Base-by-base conservation (phyloP, 2,888 invertebrate genomes). In the Coremacera marginata region DNA sequence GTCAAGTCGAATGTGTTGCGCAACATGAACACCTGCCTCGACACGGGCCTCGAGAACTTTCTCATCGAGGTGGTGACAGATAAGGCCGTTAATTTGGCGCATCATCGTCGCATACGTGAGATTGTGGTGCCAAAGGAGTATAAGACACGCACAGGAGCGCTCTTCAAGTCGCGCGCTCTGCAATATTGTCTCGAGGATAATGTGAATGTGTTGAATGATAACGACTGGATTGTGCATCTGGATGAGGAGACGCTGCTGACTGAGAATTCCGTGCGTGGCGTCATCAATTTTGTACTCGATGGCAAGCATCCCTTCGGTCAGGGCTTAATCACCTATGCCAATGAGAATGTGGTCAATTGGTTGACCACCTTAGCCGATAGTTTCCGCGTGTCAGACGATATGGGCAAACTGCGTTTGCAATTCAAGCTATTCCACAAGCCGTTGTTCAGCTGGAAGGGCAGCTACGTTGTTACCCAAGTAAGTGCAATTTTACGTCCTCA, bases 391-490 rank as follows among this genome's bases (percentile, higher is more conserved):
- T 95, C 98, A 31, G 98, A 98, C 90, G 98, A 98, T 86, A 97
- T 98, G 98, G 98, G 98, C 77, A 98, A 98, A 90, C 90, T 98
- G 75, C 92, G 97, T 84, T 91, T 97, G 81, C 98, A 98, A 89
- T 97, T 98, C 87, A 94, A 94, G 84, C 91, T 96, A 89, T 98
- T 98, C 89, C 97, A 98, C 88, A 96, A 95, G 88, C 98, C 98
- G 22, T 91, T 98, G 76, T 98, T 98, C 89, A 97, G 98, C 89
- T 98, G 98, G 98, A 98, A 98, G 90, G 98, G 98, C 79, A 98
- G 98, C 62, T 98, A 95, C 90, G 98, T 98, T 81, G 98, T 98
- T 11, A 97, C 98, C 80, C 97, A 97, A 94, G 96, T 96, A 88
- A 90, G 89, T 82, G 49, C 44, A 44, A 44, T 44, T 44, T 44